Percentiles rank a stretch among this genome's conserved stretches.
These are phyloP conservation scores for Anomalospiza imberbis DNA, from an alignment of 2,797 vertebrate genomes.

Conservation along the genomic window DNA sequence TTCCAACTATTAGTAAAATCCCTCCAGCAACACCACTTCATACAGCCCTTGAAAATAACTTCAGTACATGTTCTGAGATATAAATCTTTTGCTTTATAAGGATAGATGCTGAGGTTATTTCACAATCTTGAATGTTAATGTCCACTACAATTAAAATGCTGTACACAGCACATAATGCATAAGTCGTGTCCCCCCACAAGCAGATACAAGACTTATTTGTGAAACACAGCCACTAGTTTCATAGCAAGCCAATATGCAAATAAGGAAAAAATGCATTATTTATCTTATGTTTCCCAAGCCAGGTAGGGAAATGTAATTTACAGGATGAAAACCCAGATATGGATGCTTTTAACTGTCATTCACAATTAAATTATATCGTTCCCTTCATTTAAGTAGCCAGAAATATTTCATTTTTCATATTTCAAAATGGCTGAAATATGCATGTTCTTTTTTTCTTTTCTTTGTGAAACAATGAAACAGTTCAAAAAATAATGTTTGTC, in stretches of 20 bases:
- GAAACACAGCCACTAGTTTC: neutral
- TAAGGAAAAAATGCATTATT: slow-evolving; percentile 14
- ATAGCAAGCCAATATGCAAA: neutral
- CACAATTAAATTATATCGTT: neutral
- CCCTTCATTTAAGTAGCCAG: neutral
- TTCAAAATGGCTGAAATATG: neutral
- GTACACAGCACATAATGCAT: neutral
- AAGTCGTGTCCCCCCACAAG: neutral
- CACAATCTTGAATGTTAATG: slow-evolving; percentile 12
- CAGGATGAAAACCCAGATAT: neutral
- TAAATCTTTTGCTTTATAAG: neutral
- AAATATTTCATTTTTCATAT: neutral
- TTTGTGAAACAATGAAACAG: neutral
- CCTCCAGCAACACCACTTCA: neutral
- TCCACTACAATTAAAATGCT: neutral
- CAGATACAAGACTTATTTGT: neutral
- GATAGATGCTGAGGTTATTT: neutral
- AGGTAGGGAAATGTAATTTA: slow-evolving; percentile 5
- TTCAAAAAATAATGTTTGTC: neutral
- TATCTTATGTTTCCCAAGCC: neutral
- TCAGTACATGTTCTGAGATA: neutral
- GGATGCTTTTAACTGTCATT: neutral
- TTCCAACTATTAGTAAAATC: slow-evolving; percentile 30
- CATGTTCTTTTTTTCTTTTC: neutral
- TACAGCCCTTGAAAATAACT: slow-evolving; percentile 12